Conservation (phyloP, 2,113 vertebrate genomes). For the Diadophis punctatus region DNA sequence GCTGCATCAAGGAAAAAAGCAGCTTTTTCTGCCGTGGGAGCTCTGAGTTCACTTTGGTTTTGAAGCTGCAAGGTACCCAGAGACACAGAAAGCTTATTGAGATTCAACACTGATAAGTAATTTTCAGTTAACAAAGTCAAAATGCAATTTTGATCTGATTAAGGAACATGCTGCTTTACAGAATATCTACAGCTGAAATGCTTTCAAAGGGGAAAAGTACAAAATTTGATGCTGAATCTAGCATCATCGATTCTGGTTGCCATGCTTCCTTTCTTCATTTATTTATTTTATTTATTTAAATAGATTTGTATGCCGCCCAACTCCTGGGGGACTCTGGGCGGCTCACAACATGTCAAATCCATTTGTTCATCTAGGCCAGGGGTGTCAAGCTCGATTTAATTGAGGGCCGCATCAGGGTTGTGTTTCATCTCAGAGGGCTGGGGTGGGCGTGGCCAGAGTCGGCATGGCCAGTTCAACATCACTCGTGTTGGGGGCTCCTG, state of each 20-base stretch:
- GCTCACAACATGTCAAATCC: too few relatives aligned
- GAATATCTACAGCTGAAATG: not conserved
- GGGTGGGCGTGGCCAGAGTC: too few relatives aligned
- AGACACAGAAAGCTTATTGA: not conserved
- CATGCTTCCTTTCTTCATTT: not conserved
- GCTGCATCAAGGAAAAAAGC: constrained; percentile 95
- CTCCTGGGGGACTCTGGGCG: too few relatives aligned
- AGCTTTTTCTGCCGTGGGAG: constrained; percentile 92
- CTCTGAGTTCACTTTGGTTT: constrained; percentile 94
- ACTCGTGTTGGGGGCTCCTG: too few relatives aligned
- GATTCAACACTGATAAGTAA: not conserved
- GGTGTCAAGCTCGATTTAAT: too few relatives aligned
- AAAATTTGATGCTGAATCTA: not conserved
- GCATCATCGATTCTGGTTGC: not conserved
- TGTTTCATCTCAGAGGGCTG: too few relatives aligned
- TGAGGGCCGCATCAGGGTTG: too few relatives aligned
- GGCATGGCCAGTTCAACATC: too few relatives aligned
- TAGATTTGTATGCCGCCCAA: too few relatives aligned
- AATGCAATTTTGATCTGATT: not conserved
- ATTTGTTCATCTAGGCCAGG: not conserved
- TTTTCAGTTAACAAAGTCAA: not conserved
- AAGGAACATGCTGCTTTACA: not conserved
- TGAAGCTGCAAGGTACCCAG: constrained; percentile 78
- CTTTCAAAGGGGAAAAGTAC: not conserved
- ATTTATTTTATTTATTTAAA: too few relatives aligned